Evolutionary conservation across 2,888 invertebrate species (phyloP), one percentile per base, ranked within the genome.

Genomic region (Serripes groenlandicus): DNA sequence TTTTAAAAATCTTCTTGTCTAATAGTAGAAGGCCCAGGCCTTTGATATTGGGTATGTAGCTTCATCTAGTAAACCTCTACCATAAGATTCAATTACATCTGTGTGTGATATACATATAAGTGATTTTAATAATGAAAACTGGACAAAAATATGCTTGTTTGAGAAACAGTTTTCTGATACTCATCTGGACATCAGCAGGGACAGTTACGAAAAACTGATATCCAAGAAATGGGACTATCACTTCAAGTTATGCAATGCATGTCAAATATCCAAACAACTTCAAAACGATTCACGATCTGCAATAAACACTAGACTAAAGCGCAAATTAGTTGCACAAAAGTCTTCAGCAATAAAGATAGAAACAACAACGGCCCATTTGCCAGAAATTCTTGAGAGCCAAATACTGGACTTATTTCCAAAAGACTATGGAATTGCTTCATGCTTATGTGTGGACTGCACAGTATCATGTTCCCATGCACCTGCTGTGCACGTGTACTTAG

Each of bases 361-460:
- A 28, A 54, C 66, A 26, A 35, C 34, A 21, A 23, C 28, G 34
- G 15, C 32, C 32, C 75, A 77, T 26, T 52, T 58, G 35, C 71
- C 72, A 2, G 18, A 32, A 26, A 52, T 66, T 1, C 15, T 77
- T n/a, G 77, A 77, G 54, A 35, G 30, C 64, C 71, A 77, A 9
- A 62, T 77, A 21, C 62, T 62, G 64, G 34, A 42, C 62, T 32
- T 71, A 77, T 52, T 72, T 54, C 26, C 72, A 70, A 64, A 56
- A 71, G 9, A 71, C 37, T 34, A 21, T 77, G 18, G 66, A 26
- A 23, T 37, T 34, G 34, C 37, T 62, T 9, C n/a, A n/a, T n/a
- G n/a, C n/a, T 49, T 71, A 11, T 34, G 64, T 49, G 71, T 77
- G 32, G 77, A 77, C 30, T n/a, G 71, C 21, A 71, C 71, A 77